Evolutionary conservation across 2,113 vertebrate genomes (phyloP), one percentile per base, ranked within the genome.

Genomic region (Burhinus bistriatus): DNA sequence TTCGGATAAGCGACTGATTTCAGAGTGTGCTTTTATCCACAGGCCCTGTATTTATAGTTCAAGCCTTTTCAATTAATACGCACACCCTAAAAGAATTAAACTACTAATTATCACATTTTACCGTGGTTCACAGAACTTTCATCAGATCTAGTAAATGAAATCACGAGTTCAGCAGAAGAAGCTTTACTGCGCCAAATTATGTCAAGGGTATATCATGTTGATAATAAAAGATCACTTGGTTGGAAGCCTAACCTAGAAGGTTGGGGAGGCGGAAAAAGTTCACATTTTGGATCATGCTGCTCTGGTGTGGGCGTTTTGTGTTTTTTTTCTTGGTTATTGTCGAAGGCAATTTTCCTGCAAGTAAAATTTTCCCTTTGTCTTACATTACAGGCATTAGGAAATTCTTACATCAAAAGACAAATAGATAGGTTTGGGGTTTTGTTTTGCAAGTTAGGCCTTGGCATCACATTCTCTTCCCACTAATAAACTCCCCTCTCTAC

Each of bases 61-160:
- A 97, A 98, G 93, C 79, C 97, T 98, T 98, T 98, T 97, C 97
- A 98, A 98, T 97, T 97, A 98, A 98, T 97, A 96, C 76, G 90
- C 87, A 96, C 97, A 97, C 96, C 93, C 96, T 96, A 96, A 94
- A 97, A 95, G 93, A 98, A 98, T 98, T 98, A 98, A 98, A 97
- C 94, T 97, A 95, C 96, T 98, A 97, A 98, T 98, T 98, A 98
- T 97, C 95, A 93, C 97, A 96, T 98, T 97, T 98, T 97, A 96
- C 95, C 42, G 95, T 97, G 97, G 98, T 97, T 98, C 97, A 97
- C 91, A 94, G 90, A 96, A 97, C 95, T 98, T 98, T 95, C 95
- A 97, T 98, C 95, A 96, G 97, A 88, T 96, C 94, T 94, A 93
- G 91, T 97, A 97, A 97, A 97, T 95, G 97, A 97, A 97, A 85